Percentiles rank a stretch among this genome's conserved stretches.
Conservation (phyloP, 2,888 invertebrate genomes). For the Rotaria macrura region DNA sequence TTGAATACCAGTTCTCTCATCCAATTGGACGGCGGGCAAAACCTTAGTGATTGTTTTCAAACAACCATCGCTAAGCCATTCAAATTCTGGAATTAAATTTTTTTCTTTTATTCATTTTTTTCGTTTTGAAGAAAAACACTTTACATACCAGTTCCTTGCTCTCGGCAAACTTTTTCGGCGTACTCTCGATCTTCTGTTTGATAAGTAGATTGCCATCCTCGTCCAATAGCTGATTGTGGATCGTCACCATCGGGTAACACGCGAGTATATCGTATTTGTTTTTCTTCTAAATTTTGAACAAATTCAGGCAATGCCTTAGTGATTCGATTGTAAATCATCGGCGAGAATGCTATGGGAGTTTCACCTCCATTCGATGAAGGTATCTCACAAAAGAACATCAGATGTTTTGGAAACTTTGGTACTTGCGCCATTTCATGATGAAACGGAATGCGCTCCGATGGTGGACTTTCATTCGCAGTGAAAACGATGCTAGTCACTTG, state of each 20-base stretch:
- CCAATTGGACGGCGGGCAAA: conserved; percentile 38
- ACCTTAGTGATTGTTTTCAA: conserved; percentile 38
- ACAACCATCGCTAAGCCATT: conserved; percentile 39
- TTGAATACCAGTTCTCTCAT: conserved; percentile 36
- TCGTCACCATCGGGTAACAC: conserved; percentile 40
- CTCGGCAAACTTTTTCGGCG: conserved; percentile 38
- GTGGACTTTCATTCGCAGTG: conserved; percentile 41
- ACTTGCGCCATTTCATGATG: conserved; percentile 43
- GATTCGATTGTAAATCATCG: conserved; percentile 37
- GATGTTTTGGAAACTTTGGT: conserved; percentile 37
- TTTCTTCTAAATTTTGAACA: conserved; percentile 37
- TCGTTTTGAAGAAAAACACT: not conserved
- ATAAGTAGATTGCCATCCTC: conserved; percentile 41
- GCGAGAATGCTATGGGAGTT: conserved; percentile 39
- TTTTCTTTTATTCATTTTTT: not conserved
- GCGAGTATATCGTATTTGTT: conserved; percentile 38
- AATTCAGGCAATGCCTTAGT: conserved; percentile 36
- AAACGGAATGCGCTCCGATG: conserved; percentile 39
- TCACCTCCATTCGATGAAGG: conserved; percentile 38
- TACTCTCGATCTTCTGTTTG: conserved; percentile 36
- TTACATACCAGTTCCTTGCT: conserved; percentile 36
- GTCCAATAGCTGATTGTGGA: conserved; percentile 39
- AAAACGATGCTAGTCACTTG: conserved; percentile 38
- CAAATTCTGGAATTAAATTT: conserved; percentile 27
- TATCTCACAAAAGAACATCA: conserved; percentile 40